Conservation (phyloP, 2,797 vertebrate genomes). For the Ciconia nigra region DNA sequence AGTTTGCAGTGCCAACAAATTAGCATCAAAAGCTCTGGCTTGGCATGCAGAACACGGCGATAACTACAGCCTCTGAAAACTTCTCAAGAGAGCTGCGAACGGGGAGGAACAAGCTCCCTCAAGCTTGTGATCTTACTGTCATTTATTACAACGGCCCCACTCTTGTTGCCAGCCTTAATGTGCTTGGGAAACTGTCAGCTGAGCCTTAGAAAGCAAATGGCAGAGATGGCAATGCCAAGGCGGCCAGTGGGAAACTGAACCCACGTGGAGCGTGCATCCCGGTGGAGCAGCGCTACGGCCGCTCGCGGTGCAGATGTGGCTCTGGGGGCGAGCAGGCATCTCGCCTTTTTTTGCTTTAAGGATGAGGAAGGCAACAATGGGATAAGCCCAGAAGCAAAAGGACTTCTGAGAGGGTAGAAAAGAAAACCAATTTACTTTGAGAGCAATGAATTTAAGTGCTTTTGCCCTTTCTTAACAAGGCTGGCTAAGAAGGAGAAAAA, state of each 20-base stretch:
- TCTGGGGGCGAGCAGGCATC: background rate
- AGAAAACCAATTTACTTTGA: constrained; percentile 16
- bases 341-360: background rate
- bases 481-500: background rate
- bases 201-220: background rate
- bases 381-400: background rate
- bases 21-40: constrained; percentile 31
- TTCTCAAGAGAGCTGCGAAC: background rate
- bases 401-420: background rate
- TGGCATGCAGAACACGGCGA: constrained; percentile 26
- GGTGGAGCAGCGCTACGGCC: fast-evolving
- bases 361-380: background rate
- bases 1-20: constrained; percentile 36
- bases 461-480: constrained; percentile 8
- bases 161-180: background rate
- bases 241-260: fast-evolving
- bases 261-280: fast-evolving
- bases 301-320: fast-evolving
- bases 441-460: constrained; percentile 49
- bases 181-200: background rate
- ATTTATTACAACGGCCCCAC: background rate
- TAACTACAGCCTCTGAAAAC: background rate
- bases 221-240: background rate
- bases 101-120: background rate
- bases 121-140: background rate